phyloP scores from a whole-genome alignment of 1,140 invertebrate genomes.

The Eriocheir sinensis region DNA sequence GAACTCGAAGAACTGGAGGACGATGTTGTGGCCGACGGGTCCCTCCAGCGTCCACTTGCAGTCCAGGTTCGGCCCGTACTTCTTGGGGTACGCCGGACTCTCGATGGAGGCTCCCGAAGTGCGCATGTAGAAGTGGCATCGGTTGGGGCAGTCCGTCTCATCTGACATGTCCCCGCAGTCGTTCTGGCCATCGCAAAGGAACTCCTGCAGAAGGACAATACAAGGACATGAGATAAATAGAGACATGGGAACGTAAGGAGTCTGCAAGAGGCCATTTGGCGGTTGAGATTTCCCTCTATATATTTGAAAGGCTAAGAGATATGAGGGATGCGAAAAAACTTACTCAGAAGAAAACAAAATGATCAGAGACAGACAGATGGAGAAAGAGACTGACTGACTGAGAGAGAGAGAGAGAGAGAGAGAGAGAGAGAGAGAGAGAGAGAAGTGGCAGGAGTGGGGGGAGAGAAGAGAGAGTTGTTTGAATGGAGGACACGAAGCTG shows the following conservation, averaged over 20 bases:
- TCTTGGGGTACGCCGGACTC: slow-evolving; percentile 96
- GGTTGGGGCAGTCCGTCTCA: slow-evolving; percentile 93
- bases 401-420: slow-evolving; percentile 16
- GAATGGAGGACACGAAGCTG: neutral
- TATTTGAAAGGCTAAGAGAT: too few species aligned
- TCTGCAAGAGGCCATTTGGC: too few species aligned
- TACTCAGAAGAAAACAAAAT: too few species aligned
- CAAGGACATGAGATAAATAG: slow-evolving; percentile 4
- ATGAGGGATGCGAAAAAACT: neutral
- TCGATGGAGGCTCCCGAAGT: slow-evolving; percentile 97
- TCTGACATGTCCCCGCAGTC: slow-evolving; percentile 96
- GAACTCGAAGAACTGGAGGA: slow-evolving; percentile 97
- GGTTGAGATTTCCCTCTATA: too few species aligned
- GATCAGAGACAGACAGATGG: too few species aligned
- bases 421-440: slow-evolving; percentile 8
- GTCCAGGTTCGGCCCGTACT: slow-evolving; percentile 93
- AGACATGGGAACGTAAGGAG: neutral
- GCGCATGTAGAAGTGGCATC: slow-evolving; percentile 95
- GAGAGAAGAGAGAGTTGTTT: neutral
- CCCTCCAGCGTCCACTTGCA: slow-evolving; percentile 99
- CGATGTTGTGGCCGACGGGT: slow-evolving; percentile 96
- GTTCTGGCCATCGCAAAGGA: slow-evolving; percentile 95
- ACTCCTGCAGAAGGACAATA: slow-evolving; percentile 83
- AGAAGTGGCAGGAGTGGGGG: neutral
- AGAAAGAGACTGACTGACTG: neutral